Conservation (phyloP, 2,113 vertebrate species). For the Megaceryle torquata region DNA sequence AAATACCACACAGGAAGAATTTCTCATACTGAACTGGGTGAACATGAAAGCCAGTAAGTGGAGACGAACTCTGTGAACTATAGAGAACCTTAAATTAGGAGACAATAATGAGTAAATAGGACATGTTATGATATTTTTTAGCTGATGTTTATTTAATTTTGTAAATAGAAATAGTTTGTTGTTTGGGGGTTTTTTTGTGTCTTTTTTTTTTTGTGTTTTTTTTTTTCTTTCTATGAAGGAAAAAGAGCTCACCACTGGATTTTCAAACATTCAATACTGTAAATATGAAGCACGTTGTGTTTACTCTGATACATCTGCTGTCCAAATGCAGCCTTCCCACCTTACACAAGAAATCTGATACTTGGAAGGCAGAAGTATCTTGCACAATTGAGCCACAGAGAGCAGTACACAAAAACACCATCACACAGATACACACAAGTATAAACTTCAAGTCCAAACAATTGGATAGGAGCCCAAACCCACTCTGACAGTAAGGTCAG, state of each 20-base stretch:
- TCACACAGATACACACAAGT: rapidly evolving
- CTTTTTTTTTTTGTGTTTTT: no score
- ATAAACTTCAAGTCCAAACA: constrained; percentile 21
- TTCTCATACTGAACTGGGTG: background rate
- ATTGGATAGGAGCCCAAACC: constrained; percentile 11
- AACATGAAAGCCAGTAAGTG: background rate
- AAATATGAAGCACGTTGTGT: background rate
- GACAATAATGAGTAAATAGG: background rate
- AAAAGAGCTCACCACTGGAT: background rate
- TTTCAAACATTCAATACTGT: background rate
- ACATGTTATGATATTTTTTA: background rate
- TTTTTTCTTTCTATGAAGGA: no score
- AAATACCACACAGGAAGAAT: background rate
- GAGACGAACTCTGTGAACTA: background rate
- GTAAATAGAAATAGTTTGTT: background rate
- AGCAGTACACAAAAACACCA: background rate
- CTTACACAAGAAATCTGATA: background rate
- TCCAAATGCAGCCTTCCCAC: no score
- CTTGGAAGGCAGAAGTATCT: background rate
- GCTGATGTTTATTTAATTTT: background rate
- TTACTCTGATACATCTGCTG: no score
- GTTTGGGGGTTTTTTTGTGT: no score
- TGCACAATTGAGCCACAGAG: background rate
- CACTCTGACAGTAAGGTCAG: constrained; percentile 40
- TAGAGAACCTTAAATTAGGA: background rate